Percentiles rank a stretch among this genome's conserved stretches.
These are phyloP conservation scores for Lagopus muta DNA, from an alignment of 2,113 vertebrate genomes.

Conservation along the genomic window DNA sequence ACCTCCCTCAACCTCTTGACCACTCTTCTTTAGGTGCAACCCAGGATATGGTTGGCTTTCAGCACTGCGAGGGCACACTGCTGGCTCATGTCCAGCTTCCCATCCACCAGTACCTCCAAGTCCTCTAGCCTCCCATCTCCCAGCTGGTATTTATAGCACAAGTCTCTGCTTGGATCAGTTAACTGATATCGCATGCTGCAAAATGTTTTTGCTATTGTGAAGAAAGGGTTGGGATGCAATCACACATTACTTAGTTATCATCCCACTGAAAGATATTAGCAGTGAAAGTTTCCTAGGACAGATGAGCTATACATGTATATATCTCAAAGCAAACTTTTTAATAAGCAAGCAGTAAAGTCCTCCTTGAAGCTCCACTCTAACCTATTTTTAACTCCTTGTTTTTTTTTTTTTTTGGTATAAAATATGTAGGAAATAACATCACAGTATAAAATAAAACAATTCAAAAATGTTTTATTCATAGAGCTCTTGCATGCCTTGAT, in stretches of 20 bases:
- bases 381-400: background rate
- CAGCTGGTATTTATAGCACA: no score
- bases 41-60: no score
- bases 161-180: background rate
- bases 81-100: no score
- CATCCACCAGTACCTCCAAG: no score
- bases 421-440: slow-evolving; percentile 16
- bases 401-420: background rate
- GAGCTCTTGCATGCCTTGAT: background rate
- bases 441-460: background rate
- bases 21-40: no score
- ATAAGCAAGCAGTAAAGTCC: background rate
- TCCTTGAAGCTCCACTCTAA: slow-evolving; percentile 1
- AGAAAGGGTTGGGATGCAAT: background rate
- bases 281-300: background rate
- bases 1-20: no score
- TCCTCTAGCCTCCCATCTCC: no score
- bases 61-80: no score
- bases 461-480: slow-evolving; percentile 61
- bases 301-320: background rate
- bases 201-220: background rate
- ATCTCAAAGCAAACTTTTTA: background rate
- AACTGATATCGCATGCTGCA: background rate
- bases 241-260: background rate
- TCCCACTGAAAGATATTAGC: background rate